A percentile compares a stretch with the other conserved stretches of the same genome.
These are phyloP conservation scores for Cettia cetti DNA, from an alignment of 2,113 vertebrate genomes.

Conservation along the genomic window DNA sequence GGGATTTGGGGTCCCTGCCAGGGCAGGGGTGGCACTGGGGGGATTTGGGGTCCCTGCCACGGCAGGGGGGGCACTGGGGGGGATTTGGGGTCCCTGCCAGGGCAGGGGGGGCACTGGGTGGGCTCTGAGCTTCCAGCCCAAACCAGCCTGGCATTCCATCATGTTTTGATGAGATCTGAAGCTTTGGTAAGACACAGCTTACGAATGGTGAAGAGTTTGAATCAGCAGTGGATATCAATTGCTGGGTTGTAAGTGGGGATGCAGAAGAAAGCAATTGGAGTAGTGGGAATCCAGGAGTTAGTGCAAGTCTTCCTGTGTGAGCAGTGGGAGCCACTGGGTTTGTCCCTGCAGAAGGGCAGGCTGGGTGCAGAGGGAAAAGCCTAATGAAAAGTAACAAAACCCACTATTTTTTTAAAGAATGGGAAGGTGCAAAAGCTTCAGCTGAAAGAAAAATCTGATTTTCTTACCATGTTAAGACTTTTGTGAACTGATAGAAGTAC, in stretches of 20 bases:
- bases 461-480: neutral
- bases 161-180: neutral
- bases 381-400: neutral
- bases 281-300: neutral
- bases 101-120: neutral
- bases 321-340: neutral
- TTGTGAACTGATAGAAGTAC: neutral
- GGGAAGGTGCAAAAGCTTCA: neutral
- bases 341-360: neutral
- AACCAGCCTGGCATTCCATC: neutral
- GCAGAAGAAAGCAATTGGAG: neutral
- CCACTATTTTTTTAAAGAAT: neutral
- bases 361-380: neutral
- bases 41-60: no score
- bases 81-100: neutral
- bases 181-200: neutral
- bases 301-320: neutral
- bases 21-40: no score
- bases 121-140: rapidly evolving
- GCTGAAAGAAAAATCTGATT: neutral
- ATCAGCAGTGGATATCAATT: neutral
- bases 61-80: neutral
- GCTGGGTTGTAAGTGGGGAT: neutral
- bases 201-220: neutral
- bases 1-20: no score